Percentiles rank a stretch among this genome's conserved stretches.
Conservation (phyloP, 2,888 invertebrate genomes). For the Zootermopsis nevadensis region DNA sequence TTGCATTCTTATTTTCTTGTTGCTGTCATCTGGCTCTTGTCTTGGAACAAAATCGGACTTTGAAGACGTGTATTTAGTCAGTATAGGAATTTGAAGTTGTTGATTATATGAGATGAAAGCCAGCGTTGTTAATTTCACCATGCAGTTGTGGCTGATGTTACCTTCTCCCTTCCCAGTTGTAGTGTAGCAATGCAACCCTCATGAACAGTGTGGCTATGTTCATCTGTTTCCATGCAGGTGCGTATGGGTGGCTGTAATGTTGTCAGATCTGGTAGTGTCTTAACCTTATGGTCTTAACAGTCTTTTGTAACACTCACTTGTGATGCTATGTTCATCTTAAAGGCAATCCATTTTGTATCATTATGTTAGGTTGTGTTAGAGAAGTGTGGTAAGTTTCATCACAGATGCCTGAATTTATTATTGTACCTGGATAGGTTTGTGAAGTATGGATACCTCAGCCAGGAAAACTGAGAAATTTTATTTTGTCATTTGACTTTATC, state of each 20-base stretch:
- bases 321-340: slow-evolving; percentile 8
- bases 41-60: neutral
- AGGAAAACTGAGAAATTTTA: neutral
- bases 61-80: neutral
- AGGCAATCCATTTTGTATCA: slow-evolving; percentile 25
- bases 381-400: slow-evolving; percentile 23
- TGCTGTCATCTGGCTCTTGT: neutral
- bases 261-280: slow-evolving; percentile 22
- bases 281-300: neutral
- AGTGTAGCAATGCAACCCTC: neutral
- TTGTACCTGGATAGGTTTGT: neutral
- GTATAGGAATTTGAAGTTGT: slow-evolving; percentile 19
- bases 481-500: neutral
- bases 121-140: slow-evolving; percentile 28
- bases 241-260: slow-evolving; percentile 25
- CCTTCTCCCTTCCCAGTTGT: neutral
- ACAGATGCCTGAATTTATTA: slow-evolving; percentile 11
- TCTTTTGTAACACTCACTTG: neutral
- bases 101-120: neutral
- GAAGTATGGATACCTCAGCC: neutral
- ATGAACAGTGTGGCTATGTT: neutral
- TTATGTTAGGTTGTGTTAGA: slow-evolving; percentile 17
- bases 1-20: slow-evolving; percentile 6
- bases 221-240: slow-evolving; percentile 25
- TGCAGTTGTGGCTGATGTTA: neutral